Conservation (phyloP, 2,113 vertebrate species). For the Corapipo altera region DNA sequence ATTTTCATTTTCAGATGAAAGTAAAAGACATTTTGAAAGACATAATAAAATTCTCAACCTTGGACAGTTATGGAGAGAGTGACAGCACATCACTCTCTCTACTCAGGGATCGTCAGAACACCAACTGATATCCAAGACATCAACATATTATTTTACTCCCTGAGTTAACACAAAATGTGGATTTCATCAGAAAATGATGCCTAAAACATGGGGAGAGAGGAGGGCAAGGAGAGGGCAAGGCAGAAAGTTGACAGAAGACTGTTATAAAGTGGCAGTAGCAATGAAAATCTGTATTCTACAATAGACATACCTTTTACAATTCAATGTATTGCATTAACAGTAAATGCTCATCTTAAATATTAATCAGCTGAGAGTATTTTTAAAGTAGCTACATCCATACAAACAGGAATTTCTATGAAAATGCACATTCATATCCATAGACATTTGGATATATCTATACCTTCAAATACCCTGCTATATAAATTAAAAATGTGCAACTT, state of each 20-base stretch:
- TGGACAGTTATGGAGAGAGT: conserved; percentile 6
- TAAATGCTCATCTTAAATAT: neutral
- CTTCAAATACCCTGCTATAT: neutral
- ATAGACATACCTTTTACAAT: neutral
- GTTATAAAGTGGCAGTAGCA: neutral
- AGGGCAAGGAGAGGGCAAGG: neutral
- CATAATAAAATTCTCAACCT: conserved; percentile 28
- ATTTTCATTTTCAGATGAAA: conserved; percentile 50
- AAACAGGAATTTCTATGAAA: neutral
- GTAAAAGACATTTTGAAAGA: conserved; percentile 29
- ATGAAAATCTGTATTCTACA: neutral
- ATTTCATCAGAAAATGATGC: conserved; percentile 6
- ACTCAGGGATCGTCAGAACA: neutral
- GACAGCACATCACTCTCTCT: conserved; percentile 38
- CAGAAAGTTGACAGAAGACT: neutral
- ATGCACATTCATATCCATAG: neutral
- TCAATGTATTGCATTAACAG: neutral
- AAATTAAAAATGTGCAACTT: neutral
- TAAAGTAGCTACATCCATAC: neutral
- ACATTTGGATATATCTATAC: neutral
- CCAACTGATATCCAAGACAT: conserved; percentile 8
- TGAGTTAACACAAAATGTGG: neutral
- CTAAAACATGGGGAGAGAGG: neutral
- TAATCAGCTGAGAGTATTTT: neutral
- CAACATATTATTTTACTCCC: neutral